Evolutionary conservation across 2,113 vertebrate genomes (phyloP).

Genomic region (Osmerus eperlanus): DNA sequence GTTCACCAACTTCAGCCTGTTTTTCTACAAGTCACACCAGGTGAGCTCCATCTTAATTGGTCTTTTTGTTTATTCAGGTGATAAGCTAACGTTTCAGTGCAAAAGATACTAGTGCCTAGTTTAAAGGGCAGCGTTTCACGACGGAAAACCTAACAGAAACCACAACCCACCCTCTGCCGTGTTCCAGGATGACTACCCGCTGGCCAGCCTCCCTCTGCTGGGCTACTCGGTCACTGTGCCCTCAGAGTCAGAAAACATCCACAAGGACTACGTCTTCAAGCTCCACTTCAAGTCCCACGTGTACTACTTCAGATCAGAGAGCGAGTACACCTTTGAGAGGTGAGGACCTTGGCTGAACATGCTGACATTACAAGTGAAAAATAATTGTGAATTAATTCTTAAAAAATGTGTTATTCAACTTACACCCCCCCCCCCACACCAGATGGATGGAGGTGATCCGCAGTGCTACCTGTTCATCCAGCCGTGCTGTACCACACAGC

Average conservation of each 20-base stretch:
- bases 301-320: constrained; percentile 98
- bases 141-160: too few relatives aligned
- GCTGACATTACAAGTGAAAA: too few relatives aligned
- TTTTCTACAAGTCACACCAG: constrained; percentile 99
- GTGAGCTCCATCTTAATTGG: constrained; percentile 53
- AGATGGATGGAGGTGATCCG: constrained; percentile 99
- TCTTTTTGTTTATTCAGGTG: too few relatives aligned
- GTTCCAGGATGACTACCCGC: constrained; percentile 88
- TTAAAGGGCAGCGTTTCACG: too few relatives aligned
- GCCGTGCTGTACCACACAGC: constrained; percentile 71
- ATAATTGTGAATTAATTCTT: too few relatives aligned
- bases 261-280: constrained; percentile 98
- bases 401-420: background rate
- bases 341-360: constrained; percentile 40
- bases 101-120: too few relatives aligned
- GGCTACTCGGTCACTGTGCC: constrained; percentile 94
- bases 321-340: constrained; percentile 96
- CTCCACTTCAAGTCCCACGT: constrained; percentile 98
- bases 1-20: constrained; percentile 98
- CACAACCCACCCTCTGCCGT: too few relatives aligned
- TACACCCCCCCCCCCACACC: background rate
- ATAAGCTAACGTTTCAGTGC: too few relatives aligned
- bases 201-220: constrained; percentile 94
- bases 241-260: constrained; percentile 90
- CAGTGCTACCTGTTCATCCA: constrained; percentile 90